phyloP scores from a whole-genome alignment of 2,888 invertebrate species.

The Ectobius pallidus region DNA sequence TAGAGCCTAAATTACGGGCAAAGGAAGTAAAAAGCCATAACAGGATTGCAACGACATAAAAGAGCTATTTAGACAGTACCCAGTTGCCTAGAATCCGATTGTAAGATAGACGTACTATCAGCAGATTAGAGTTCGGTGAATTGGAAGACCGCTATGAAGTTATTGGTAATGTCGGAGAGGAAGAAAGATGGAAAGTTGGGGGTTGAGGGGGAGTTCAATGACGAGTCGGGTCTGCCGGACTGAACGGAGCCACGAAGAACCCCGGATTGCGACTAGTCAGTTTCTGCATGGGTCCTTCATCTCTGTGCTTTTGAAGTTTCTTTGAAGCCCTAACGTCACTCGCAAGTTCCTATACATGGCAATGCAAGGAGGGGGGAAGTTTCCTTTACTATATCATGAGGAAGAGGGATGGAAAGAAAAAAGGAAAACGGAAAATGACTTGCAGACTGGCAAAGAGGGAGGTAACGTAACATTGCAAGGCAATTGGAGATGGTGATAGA shows the following conservation, averaged over 20 bases:
- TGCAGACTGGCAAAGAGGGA: neutral
- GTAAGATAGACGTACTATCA: neutral
- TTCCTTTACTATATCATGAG: neutral
- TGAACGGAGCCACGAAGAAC: neutral
- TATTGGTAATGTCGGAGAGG: no score
- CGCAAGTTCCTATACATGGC: neutral
- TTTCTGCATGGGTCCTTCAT: conserved; percentile 7
- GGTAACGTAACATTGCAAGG: neutral
- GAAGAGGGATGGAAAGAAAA: neutral
- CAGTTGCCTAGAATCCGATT: neutral
- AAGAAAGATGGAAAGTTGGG: neutral
- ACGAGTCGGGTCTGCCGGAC: neutral
- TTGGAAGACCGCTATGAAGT: conserved; percentile 31
- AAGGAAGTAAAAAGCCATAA: no score
- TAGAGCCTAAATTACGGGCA: no score
- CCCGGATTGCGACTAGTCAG: neutral
- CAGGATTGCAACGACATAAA: no score
- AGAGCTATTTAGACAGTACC: no score
- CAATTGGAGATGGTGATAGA: no score
- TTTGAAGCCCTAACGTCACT: conserved; percentile 8
- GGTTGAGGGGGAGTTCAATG: no score
- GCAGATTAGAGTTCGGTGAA: conserved; percentile 30
- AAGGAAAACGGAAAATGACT: neutral
- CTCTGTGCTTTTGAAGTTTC: conserved; percentile 3
- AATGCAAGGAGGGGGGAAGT: neutral